Percentiles rank a stretch among this genome's conserved stretches.
These are phyloP conservation scores for Temnothorax unifasciatus DNA, from an alignment of 2,888 invertebrate species.

Conservation along the genomic window DNA sequence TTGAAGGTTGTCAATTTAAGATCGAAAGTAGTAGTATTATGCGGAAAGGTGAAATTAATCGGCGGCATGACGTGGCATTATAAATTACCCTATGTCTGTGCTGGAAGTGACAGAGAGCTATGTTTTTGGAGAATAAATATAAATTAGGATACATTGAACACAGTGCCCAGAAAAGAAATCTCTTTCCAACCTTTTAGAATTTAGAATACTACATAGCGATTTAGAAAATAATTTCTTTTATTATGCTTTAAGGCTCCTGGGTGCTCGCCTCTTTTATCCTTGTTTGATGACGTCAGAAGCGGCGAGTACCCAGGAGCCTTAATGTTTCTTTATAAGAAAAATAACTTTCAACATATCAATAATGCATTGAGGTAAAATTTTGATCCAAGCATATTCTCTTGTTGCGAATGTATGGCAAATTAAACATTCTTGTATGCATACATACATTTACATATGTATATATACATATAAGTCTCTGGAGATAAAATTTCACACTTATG, in stretches of 20 bases:
- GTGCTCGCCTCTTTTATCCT: too few relatives aligned
- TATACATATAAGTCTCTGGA: not conserved
- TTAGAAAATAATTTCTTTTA: not conserved
- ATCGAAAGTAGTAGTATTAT: slow-evolving; percentile 88
- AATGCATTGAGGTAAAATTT: not conserved
- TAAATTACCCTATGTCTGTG: slow-evolving; percentile 88
- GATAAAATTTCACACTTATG: not conserved
- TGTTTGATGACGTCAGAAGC: too few relatives aligned
- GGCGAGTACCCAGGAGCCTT: too few relatives aligned
- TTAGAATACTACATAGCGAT: not conserved
- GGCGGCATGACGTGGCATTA: slow-evolving; percentile 90
- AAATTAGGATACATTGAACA: slow-evolving; percentile 73
- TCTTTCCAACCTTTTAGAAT: not conserved
- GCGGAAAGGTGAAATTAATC: slow-evolving; percentile 87
- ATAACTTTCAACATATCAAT: not conserved
- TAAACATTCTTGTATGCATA: not conserved
- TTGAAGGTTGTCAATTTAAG: slow-evolving; percentile 89
- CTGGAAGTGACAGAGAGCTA: slow-evolving; percentile 88
- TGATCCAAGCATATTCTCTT: not conserved
- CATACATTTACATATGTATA: not conserved
- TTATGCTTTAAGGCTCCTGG: not conserved
- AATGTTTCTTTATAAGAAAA: not conserved
- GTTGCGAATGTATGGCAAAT: not conserved
- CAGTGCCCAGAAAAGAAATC: not conserved
- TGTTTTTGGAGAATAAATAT: slow-evolving; percentile 88